Percentiles rank a stretch among this genome's conserved stretches.
These are phyloP conservation scores for Psittacara wagleri DNA, from an alignment of 2,113 vertebrate genomes.

Conservation along the genomic window DNA sequence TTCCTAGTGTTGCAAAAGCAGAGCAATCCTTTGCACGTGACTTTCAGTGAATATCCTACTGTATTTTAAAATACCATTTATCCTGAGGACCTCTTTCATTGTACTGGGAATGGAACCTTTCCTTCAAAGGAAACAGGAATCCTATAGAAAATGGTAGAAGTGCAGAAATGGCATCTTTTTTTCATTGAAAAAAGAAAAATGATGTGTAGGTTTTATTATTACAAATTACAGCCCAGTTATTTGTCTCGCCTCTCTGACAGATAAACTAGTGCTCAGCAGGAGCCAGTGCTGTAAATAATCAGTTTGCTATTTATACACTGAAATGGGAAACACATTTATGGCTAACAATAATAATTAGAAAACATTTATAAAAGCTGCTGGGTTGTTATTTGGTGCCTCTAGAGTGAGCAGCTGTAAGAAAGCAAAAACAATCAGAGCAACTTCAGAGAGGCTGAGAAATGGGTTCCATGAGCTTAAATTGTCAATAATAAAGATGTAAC, in stretches of 20 bases:
- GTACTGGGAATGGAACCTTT: not conserved
- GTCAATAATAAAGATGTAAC: conserved; percentile 45
- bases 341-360: conserved; percentile 52
- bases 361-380: conserved; percentile 12
- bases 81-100: not conserved
- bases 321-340: conserved; percentile 21
- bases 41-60: not conserved
- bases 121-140: not conserved
- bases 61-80: not conserved
- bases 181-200: not conserved
- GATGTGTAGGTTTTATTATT: not conserved
- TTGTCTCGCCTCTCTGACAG: conserved; percentile 34
- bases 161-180: not conserved
- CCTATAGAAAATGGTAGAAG: not conserved
- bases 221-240: conserved; percentile 1
- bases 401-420: conserved; percentile 51
- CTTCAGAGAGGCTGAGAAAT: conserved; percentile 40
- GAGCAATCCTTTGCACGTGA: not conserved
- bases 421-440: conserved; percentile 36
- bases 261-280: conserved; percentile 11
- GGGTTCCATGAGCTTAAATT: conserved; percentile 22
- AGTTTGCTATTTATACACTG: conserved; percentile 39
- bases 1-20: not conserved
- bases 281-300: conserved; percentile 54
- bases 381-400: conserved; percentile 33